Conservation (phyloP, 2,888 invertebrate species). For the Acanthosepion lycidas region DNA sequence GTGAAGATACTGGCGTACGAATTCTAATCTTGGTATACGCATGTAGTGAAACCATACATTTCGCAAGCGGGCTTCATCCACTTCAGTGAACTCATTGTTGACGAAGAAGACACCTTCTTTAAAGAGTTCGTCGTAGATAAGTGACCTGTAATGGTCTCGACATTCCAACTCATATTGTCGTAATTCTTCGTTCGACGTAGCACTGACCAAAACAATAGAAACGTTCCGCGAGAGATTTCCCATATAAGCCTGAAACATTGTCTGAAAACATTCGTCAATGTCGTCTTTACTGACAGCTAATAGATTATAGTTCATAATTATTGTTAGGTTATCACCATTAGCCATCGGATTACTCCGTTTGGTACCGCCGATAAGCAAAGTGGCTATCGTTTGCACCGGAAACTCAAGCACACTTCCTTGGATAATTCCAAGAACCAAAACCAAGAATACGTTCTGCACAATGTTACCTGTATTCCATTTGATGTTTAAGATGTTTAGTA, state of each 20-base stretch:
- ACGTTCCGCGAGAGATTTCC: slow-evolving; percentile 64
- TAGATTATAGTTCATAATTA: slow-evolving; percentile 64
- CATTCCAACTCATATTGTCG: slow-evolving; percentile 61
- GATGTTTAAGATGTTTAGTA: slow-evolving; percentile 65
- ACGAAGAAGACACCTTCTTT: slow-evolving; percentile 64
- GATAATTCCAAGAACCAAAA: slow-evolving; percentile 62
- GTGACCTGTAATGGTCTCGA: slow-evolving; percentile 62
- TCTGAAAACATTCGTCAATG: slow-evolving; percentile 66
- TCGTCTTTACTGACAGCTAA: slow-evolving; percentile 64
- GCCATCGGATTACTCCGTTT: slow-evolving; percentile 55
- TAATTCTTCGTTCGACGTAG: slow-evolving; percentile 62
- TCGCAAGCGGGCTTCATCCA: slow-evolving; percentile 60
- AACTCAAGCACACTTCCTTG: slow-evolving; percentile 67
- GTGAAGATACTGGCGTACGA: slow-evolving; percentile 64
- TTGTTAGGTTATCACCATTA: slow-evolving; percentile 58
- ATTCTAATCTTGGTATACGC: slow-evolving; percentile 59
- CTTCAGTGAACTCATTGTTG: slow-evolving; percentile 57
- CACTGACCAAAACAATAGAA: slow-evolving; percentile 66
- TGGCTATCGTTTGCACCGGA: slow-evolving; percentile 64
- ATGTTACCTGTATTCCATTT: slow-evolving; percentile 64
- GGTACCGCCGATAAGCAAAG: slow-evolving; percentile 62
- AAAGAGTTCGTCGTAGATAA: slow-evolving; percentile 63
- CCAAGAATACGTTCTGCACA: slow-evolving; percentile 62
- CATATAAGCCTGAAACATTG: slow-evolving; percentile 68
- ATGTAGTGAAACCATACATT: slow-evolving; percentile 64